phyloP scores from a whole-genome alignment of 2,888 invertebrate genomes.

The Ophioninae sp. region DNA sequence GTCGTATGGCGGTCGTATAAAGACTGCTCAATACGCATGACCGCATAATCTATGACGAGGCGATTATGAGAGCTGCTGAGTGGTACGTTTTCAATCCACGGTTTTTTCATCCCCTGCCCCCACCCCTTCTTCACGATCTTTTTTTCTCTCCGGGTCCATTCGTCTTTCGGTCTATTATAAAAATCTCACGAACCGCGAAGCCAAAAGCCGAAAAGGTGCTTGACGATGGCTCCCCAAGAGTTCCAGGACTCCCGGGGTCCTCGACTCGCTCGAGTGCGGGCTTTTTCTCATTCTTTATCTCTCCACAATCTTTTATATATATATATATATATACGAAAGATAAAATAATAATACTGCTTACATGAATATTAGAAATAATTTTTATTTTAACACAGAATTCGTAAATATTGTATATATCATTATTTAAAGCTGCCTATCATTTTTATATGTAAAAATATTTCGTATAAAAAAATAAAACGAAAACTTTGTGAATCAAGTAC shows the following conservation, averaged over 20 bases:
- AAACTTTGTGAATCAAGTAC: too few relatives aligned
- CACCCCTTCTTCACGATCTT: conserved; percentile 6
- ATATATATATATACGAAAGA: conserved; percentile 8
- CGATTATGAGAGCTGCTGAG: conserved; percentile 55
- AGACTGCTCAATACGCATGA: conserved; percentile 54
- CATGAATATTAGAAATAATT: too few relatives aligned
- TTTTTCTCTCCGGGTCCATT: conserved; percentile 25
- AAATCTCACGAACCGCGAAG: conserved; percentile 54
- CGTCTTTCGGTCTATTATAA: conserved; percentile 37
- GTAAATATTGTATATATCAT: too few relatives aligned
- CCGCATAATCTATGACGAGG: conserved; percentile 55
- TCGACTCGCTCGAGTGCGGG: conserved; percentile 53
- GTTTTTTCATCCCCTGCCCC: conserved; percentile 20
- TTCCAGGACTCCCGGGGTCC: conserved; percentile 46
- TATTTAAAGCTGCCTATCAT: too few relatives aligned
- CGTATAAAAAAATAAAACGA: too few relatives aligned
- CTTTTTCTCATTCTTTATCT: conserved; percentile 56
- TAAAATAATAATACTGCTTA: too few relatives aligned
- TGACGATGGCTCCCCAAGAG: conserved; percentile 51
- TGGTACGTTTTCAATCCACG: conserved; percentile 34
- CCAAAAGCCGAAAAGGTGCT: conserved; percentile 61
- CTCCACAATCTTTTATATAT: conserved; percentile 41
- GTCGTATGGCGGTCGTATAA: conserved; percentile 26
- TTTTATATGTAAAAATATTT: too few relatives aligned
- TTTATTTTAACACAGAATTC: too few relatives aligned